Percentiles rank a stretch among this genome's conserved stretches.
phyloP scores from a whole-genome alignment of 2,113 vertebrate genomes.

The Monopterus albus region DNA sequence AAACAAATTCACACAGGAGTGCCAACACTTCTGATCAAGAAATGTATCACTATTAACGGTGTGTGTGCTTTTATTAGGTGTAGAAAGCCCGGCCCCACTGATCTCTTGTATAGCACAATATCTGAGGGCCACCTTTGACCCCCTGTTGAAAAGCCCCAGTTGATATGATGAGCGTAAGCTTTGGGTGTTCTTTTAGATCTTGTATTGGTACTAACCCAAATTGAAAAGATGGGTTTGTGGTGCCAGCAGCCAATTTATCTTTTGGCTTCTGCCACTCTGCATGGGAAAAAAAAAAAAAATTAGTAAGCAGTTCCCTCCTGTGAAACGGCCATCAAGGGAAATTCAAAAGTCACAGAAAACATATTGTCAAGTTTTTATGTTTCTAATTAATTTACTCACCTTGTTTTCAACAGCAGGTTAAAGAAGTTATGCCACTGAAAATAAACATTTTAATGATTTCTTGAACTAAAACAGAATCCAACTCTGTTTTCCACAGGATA shows the following conservation, averaged over 20 bases:
- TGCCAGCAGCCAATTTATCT: constrained; percentile 92
- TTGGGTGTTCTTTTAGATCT: constrained; percentile 92
- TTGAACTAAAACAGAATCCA: background rate
- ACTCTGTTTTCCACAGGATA: constrained; percentile 1
- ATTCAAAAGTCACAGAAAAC: constrained; percentile 49
- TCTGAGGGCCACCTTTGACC: constrained; percentile 97
- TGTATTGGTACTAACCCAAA: constrained; percentile 89
- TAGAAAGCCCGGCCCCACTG: constrained; percentile 87
- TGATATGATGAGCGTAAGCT: constrained; percentile 91
- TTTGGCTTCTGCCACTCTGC: constrained; percentile 88
- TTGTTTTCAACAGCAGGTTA: background rate
- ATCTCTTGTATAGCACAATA: constrained; percentile 98
- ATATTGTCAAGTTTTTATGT: constrained; percentile 12
- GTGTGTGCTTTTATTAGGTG: constrained; percentile 69
- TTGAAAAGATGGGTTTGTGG: constrained; percentile 91
- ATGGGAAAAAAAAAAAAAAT: constrained; percentile 99
- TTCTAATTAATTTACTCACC: constrained; percentile 26
- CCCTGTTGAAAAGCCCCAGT: constrained; percentile 88
- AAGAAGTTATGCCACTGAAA: background rate
- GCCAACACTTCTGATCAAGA: constrained; percentile 68
- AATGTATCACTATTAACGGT: constrained; percentile 74
- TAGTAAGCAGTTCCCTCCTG: constrained; percentile 84
- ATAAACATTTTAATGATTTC: background rate
- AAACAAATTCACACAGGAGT: constrained; percentile 81
- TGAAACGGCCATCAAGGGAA: constrained; percentile 88